phyloP scores from a whole-genome alignment of 2,797 vertebrate species.

The Squalus acanthias region DNA sequence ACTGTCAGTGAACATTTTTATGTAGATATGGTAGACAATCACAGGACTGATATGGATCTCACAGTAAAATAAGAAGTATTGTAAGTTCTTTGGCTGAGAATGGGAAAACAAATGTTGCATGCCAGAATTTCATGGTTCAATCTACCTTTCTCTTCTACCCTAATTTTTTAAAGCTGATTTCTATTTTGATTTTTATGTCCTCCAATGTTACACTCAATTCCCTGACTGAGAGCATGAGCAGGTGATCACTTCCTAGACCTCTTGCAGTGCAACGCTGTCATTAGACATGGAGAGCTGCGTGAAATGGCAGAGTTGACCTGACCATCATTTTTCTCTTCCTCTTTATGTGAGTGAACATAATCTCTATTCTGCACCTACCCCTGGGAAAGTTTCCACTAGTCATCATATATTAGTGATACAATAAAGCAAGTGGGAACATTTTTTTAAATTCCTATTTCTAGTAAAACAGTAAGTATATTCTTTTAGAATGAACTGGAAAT shows the following conservation, averaged over 20 bases:
- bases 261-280: not conserved
- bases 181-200: not conserved
- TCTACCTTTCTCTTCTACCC: not conserved
- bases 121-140: not conserved
- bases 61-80: not conserved
- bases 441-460: not conserved
- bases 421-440: not conserved
- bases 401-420: not conserved
- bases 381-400: not conserved
- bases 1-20: conserved; percentile 18
- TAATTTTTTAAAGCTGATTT: not conserved
- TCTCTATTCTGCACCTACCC: not conserved
- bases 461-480: not conserved
- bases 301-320: not conserved
- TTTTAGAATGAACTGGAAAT: not conserved
- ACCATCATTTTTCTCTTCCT: not conserved
- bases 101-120: not conserved
- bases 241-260: not conserved
- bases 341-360: not conserved
- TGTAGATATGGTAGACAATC: not conserved
- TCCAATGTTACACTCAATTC: not conserved
- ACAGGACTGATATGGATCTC: not conserved
- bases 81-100: not conserved
- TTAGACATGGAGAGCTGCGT: not conserved
- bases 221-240: not conserved